Base-by-base conservation (phyloP, 2,113 vertebrate species). In the Odocoileus hemionus region DNA sequence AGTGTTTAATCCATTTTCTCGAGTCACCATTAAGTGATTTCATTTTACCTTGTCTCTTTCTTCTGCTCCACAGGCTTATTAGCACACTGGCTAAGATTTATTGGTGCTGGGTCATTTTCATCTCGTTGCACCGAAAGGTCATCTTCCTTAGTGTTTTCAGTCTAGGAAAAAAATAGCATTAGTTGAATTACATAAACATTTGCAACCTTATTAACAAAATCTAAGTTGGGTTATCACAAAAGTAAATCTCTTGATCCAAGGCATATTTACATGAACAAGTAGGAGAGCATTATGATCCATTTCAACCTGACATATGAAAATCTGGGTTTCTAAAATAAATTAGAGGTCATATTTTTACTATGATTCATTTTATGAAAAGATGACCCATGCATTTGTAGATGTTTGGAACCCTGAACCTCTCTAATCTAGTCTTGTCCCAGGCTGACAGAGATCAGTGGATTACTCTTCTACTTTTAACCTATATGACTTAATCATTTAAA, bases 21-120 rank as follows among this genome's bases (percentile, higher is more conserved):
- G 33, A 96, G 28, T 74, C 50, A 47, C 39, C 57, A 95, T 12
- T 47, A 45, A 39, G 80, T 52, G 1, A 78, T 52, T 85, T 95
- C n/a, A 36, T 97, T 98, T 96, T 96, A 99, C 98, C 97, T 92
- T 55, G 96, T 80, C 64, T 98, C 96, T 83, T 92, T 98, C 92
- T 95, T 96, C 86, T 97, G 97, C 58, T 83, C 92, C 60, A 95
- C 85, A 70, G 97, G 85, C 26, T 61, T 45, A 5, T 83, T 45
- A 1, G 23, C 92, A 36, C 19, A 45, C 23, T 97, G 97, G 87
- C 54, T 94, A 3, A 64, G 50, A 92, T 50, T 97, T 74, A 3
- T 52, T 36, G 85, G 89, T 50, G 78, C 86, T 26, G 45, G 21
- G 43, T 61, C 82, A 94, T 92, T 89, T 79, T 94, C 95, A 79